phyloP scores from a whole-genome alignment of 2,113 vertebrate species.

The Eudyptes chrysolophus region DNA sequence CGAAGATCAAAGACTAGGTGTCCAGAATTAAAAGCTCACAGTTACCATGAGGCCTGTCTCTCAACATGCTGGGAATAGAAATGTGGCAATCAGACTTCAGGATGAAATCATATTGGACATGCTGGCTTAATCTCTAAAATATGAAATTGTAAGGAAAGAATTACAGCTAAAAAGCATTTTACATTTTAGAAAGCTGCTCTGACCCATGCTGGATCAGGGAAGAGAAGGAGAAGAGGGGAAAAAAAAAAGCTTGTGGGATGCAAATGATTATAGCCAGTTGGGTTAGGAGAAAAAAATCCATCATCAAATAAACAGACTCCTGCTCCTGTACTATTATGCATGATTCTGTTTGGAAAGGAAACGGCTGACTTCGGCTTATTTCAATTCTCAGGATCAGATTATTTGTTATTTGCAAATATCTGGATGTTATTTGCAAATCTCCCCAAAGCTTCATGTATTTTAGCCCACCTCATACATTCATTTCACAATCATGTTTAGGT shows the following conservation, averaged over 20 bases:
- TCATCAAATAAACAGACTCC: not conserved
- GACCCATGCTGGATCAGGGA: constrained; percentile 15
- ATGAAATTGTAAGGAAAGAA: constrained; percentile 57
- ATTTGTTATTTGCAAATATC: constrained; percentile 28
- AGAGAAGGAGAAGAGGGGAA: not conserved
- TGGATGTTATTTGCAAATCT: constrained; percentile 24
- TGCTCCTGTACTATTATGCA: not conserved
- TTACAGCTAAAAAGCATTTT: constrained; percentile 58
- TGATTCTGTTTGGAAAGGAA: constrained; percentile 13
- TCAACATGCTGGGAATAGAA: constrained; percentile 37
- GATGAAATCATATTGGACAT: constrained; percentile 64
- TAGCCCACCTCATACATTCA: not conserved
- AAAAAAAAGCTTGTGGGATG: not conserved
- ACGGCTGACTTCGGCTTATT: not conserved
- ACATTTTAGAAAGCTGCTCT: constrained; percentile 39
- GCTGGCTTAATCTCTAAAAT: constrained; percentile 50
- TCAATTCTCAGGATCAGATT: constrained; percentile 10
- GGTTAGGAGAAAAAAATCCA: not conserved
- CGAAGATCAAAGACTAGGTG: constrained; percentile 17
- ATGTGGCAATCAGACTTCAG: constrained; percentile 48
- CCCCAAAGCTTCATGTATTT: not conserved
- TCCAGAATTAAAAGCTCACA: constrained; percentile 21
- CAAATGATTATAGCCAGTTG: not conserved
- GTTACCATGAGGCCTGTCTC: not conserved
- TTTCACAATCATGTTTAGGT: not conserved